A percentile compares a stretch with the other conserved stretches of the same genome.
Conservation (phyloP, 2,113 vertebrate species). For the Menidia beryllina region DNA sequence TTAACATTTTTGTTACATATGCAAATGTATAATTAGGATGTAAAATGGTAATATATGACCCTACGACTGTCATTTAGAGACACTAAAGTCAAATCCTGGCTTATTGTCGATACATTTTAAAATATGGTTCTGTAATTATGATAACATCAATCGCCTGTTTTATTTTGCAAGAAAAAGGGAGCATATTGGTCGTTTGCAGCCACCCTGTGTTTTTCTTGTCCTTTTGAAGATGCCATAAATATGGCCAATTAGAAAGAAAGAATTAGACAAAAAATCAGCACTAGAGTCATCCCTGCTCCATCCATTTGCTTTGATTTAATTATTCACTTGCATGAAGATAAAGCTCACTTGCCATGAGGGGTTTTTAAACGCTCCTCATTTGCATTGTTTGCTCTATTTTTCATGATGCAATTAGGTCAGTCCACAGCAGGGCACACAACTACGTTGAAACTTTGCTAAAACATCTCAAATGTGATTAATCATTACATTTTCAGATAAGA, state of each 20-base stretch:
- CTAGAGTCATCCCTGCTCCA: neutral
- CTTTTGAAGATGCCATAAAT: neutral
- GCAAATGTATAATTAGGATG: too few species aligned
- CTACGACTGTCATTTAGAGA: too few species aligned
- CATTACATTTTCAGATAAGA: constrained; percentile 28
- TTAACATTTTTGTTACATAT: too few species aligned
- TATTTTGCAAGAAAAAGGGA: too few species aligned
- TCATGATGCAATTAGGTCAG: constrained; percentile 27
- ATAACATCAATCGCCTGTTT: too few species aligned
- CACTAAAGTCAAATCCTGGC: too few species aligned
- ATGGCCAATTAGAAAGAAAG: neutral
- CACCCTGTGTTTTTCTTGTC: too few species aligned
- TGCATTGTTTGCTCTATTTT: constrained; percentile 15
- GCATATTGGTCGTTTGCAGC: too few species aligned
- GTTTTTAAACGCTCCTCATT: neutral
- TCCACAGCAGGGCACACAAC: neutral
- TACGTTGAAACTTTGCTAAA: constrained; percentile 12
- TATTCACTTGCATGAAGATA: constrained; percentile 29
- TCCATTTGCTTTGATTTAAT: neutral
- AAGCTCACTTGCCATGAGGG: neutral
- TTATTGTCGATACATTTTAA: too few species aligned
- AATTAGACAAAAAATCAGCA: neutral
- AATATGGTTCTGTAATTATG: too few species aligned
- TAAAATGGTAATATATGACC: too few species aligned
- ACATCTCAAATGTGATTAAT: constrained; percentile 20